Evolutionary conservation across 2,797 vertebrate genomes (phyloP), one percentile per base, ranked within the genome.

Genomic region (Takifugu ocellatus): DNA sequence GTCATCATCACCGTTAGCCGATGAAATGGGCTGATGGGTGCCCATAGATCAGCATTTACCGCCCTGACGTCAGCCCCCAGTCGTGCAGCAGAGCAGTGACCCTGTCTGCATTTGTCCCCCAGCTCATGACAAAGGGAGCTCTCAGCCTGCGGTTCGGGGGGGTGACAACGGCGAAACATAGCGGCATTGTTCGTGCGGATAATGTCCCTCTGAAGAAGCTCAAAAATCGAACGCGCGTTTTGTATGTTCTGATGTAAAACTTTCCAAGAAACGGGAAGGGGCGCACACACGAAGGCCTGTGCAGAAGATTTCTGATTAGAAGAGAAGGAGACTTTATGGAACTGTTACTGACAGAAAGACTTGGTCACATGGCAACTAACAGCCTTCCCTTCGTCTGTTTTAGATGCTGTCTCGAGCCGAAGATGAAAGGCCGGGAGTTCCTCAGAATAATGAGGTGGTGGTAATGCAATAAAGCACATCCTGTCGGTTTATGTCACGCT

Each of bases 1-100:
- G 87, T 87, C 85, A 81, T 88, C 85, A 87, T 82, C 79, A 56
- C 39, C 77, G 59, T 51, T 43, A 81, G 68, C 70, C 63, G 61
- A n/a, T 74, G 75, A 78, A 81, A 77, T 56, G 29, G 61, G 64
- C 56, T 61, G 26, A 72, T 77, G 75, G 78, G 83, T 81, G 72
- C 70, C 70, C 71, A 58, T 75, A 83, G 65, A 84, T 85, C 77
- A 82, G 78, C 77, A 42, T 75, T 81, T 61, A 63, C 67, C 78
- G 69, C 70, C 72, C 74, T 87, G 83, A 88, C 84, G 82, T 89
- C 79, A 89, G 78, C 56, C 56, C 49, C 33, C 17, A 21, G 61
- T 61, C 66, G n/a, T 16, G 67, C 72, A 53, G 68, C 65, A 44
- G 69, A 16, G 21, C 56, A 9, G 58, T 42, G 69, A 78, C 70